Evolutionary conservation across 2,797 vertebrate species (phyloP).

Genomic region (Echiichthys vipera): DNA sequence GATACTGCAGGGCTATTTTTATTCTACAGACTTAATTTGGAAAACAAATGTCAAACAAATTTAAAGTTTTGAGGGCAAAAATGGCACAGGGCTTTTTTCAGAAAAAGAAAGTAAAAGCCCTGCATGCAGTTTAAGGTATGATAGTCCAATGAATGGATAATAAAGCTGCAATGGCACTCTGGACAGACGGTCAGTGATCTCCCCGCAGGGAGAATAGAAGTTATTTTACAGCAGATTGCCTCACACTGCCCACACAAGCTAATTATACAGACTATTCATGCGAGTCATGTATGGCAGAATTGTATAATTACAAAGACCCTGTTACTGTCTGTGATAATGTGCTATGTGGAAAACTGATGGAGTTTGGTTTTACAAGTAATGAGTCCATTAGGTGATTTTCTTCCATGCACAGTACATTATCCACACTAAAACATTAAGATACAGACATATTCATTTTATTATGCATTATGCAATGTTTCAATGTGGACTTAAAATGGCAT

Average conservation of each 20-base stretch:
- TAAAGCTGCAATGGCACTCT: conserved; percentile 59
- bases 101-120: conserved; percentile 35
- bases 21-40: not conserved
- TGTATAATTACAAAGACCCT: conserved; percentile 73
- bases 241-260: conserved; percentile 76
- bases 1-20: not conserved
- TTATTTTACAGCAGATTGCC: conserved; percentile 80
- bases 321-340: conserved; percentile 60
- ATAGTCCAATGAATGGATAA: conserved; percentile 64
- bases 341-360: conserved; percentile 52
- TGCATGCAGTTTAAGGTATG: conserved; percentile 48
- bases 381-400: conserved; percentile 39
- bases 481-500: conserved; percentile 17
- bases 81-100: conserved; percentile 29
- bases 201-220: conserved; percentile 69
- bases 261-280: conserved; percentile 81
- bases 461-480: conserved; percentile 4
- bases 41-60: conserved; percentile 18
- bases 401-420: not conserved
- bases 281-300: conserved; percentile 72
- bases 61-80: conserved; percentile 26
- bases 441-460: conserved; percentile 23
- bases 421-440: conserved; percentile 25
- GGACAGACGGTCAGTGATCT: conserved; percentile 77
- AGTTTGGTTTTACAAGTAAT: conserved; percentile 55